Evolutionary conservation across 2,888 invertebrate species (phyloP).

Genomic region (Alentia gelatinosa): DNA sequence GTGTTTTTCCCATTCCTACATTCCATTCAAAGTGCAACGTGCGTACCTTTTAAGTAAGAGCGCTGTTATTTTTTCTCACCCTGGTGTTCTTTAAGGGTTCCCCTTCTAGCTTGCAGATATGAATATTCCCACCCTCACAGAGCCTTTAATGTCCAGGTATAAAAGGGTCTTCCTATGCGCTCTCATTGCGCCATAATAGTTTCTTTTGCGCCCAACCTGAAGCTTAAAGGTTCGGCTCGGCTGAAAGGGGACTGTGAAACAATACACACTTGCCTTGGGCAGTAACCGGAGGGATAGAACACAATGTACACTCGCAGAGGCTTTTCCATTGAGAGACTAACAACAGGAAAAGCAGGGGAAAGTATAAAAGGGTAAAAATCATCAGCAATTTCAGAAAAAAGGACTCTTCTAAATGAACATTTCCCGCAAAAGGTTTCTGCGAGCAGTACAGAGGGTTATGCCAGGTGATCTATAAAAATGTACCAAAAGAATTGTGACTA

Average conservation of each 20-base stretch:
- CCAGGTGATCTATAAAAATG: conserved; percentile 9
- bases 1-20: no score
- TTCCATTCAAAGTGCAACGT: no score
- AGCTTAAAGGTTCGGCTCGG: not conserved
- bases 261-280: not conserved
- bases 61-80: no score
- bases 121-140: not conserved
- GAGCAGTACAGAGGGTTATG: not conserved
- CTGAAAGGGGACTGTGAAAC: not conserved
- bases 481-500: not conserved
- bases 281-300: not conserved
- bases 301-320: not conserved
- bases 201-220: not conserved
- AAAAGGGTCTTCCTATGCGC: not conserved
- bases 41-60: no score
- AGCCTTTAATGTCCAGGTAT: not conserved
- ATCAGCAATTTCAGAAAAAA: not conserved
- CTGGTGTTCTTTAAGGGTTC: not conserved
- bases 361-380: no score
- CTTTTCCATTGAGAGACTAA: no score
- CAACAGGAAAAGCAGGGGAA: no score
- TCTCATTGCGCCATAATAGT: not conserved
- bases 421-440: not conserved
- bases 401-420: not conserved
- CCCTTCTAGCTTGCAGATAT: not conserved